A percentile compares a stretch with the other conserved stretches of the same genome.
Evolutionary conservation across 2,888 invertebrate species (phyloP).

Genomic region (Torymus auratus): DNA sequence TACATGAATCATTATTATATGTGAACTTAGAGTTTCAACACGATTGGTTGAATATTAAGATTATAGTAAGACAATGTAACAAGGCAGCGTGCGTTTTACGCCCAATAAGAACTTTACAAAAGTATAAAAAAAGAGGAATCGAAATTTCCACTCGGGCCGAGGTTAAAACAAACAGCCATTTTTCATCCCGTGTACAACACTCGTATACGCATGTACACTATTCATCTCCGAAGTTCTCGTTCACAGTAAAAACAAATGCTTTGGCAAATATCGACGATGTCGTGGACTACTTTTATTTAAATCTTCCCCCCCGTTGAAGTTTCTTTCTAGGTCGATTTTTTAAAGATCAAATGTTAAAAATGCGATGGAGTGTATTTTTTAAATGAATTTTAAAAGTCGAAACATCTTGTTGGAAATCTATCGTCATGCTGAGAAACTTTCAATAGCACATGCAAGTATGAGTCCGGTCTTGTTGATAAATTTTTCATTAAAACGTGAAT

Average conservation of each 20-base stretch:
- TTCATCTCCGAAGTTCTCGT: slow-evolving; percentile 41
- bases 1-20: too few species aligned
- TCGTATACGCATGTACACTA: slow-evolving; percentile 21
- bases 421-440: slow-evolving; percentile 20
- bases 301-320: slow-evolving; percentile 22
- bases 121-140: slow-evolving; percentile 1
- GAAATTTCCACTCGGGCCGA: slow-evolving; percentile 51
- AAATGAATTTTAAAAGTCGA: slow-evolving; percentile 30
- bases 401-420: slow-evolving; percentile 27
- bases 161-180: slow-evolving; percentile 32
- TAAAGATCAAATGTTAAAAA: slow-evolving; percentile 17
- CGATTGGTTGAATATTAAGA: background rate
- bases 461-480: slow-evolving; percentile 31
- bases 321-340: slow-evolving; percentile 29
- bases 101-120: slow-evolving; percentile 1
- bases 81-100: slow-evolving; percentile 5
- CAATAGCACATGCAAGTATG: slow-evolving; percentile 30
- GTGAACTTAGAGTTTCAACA: too few species aligned
- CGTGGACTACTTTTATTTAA: slow-evolving; percentile 48
- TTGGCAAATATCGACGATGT: slow-evolving; percentile 37
- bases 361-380: slow-evolving; percentile 39
- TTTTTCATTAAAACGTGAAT: slow-evolving; percentile 8
- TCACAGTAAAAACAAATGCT: slow-evolving; percentile 27
- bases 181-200: slow-evolving; percentile 46
- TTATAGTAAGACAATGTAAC: slow-evolving; percentile 19